Evolutionary conservation across 2,113 vertebrate species (phyloP), one percentile per base, ranked within the genome.

Genomic region (Leptobrachium leishanense): DNA sequence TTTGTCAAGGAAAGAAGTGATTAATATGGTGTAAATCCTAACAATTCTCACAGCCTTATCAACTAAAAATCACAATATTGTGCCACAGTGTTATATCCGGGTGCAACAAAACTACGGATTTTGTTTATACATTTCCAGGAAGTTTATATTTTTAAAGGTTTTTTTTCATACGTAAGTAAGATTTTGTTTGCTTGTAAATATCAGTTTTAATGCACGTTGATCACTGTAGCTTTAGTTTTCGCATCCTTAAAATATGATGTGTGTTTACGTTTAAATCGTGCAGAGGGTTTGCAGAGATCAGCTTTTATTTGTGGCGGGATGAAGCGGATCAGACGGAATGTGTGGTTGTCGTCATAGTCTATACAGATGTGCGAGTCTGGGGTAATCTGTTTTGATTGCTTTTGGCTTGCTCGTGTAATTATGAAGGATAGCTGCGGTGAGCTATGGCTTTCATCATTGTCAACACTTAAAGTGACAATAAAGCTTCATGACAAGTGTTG

Each of bases 21-120:
- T 69, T 70, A 57, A 43, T 77, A 46, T 54, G 54, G 67, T 46
- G 41, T 20, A 70, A 70, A 77, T 53, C 44, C 20, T 46, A n/a
- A n/a, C 55, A n/a, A 62, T 44, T 69, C 11, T 77, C 42, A 77
- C 15, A 77, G 31, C 59, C 42, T 68, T 77, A 69, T 62, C 68
- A 70, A 63, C 68, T 69, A 70, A 46, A 39, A 54, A 59, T 13
- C 31, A 46, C 76, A 66, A 15, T 55, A 70, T 77, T 70, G 15
- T n/a, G 41, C 59, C 31, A 43, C 62, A 70, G 42, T 65, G 31
- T 69, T 46, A 43, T 41, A 20, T 43, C 15, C 53, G 67, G 39
- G n/a, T 59, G 20, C 39, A 4, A 43, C 65, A 43, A 55, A 69
- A 39, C 66, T 40, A 31, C 20, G 46, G 8, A 50, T 50, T 5